Evolutionary conservation across 2,797 vertebrate species (phyloP).

Genomic region (Dallia pectoralis): DNA sequence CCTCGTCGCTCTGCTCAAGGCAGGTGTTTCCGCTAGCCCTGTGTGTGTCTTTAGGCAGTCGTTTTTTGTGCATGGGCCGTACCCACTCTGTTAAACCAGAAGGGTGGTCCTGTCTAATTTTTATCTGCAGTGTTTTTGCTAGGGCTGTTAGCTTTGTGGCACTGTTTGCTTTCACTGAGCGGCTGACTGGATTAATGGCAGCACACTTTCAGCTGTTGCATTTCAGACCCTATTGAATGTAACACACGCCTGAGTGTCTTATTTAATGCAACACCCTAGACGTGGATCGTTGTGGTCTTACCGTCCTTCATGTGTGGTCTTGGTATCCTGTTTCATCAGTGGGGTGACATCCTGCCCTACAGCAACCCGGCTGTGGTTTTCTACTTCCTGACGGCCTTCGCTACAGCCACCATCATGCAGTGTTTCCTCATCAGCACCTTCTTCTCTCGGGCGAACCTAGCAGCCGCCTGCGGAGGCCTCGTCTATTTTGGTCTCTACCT

Average conservation of each 20-base stretch:
- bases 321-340: conserved; percentile 54
- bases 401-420: conserved; percentile 87
- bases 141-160: neutral
- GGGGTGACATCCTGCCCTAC: conserved; percentile 87
- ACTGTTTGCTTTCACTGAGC: neutral
- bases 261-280: neutral
- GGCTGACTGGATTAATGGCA: neutral
- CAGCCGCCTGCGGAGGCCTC: conserved; percentile 86
- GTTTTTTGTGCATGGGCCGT: neutral
- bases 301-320: neutral
- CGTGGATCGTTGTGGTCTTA: neutral
- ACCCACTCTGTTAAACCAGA: neutral
- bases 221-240: neutral
- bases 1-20: conserved; percentile 87
- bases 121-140: neutral
- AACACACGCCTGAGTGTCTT: neutral
- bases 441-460: conserved; percentile 87
- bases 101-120: neutral
- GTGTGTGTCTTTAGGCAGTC: neutral
- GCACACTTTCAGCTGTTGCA: neutral
- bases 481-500: conserved; percentile 87
- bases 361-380: conserved; percentile 82
- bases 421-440: conserved; percentile 90
- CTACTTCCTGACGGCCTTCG: conserved; percentile 84
- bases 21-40: conserved; percentile 25